Base-by-base conservation (phyloP, 2,113 vertebrate species). In the Antechinus stuartii region DNA sequence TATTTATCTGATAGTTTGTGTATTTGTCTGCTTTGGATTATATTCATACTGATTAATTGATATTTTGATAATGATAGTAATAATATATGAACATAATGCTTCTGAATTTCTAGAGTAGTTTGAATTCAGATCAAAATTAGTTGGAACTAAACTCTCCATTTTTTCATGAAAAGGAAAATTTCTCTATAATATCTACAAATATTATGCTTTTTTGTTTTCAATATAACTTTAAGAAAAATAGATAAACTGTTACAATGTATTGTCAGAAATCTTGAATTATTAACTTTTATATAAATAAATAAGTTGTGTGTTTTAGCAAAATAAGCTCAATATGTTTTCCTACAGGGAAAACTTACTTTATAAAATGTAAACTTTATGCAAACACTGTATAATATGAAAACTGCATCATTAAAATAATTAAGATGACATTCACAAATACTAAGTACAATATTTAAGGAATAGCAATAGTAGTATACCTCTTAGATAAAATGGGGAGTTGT, bases 331-430 rank as follows among this genome's bases (percentile, higher is more conserved):
- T 25, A 35, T 9, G 46, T 57, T 93, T 91, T 84, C 54, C 52
- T 16, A 35, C 30, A 23, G 30, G 5, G n/a, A 84, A 84, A 84
- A 84, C n/a, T 42, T 84, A 84, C 8, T 84, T 84, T 42, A 22
- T 84, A 23, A 23, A 84, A 26, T 92, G 25, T 8, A 97, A 96
- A 76, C 89, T 53, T 90, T 95, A 95, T 94, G n/a, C 96, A 92
- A 3, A 91, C 76, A n/a, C 9, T 90, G 30, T 12, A 94, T 94
- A 94, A 50, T 94, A 91, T 90, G 52, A 68, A 30, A 95, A 95
- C 0, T 9, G 26, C 53, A 76, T 5, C 1, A 6, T 24, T 93
- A 95, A 49, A 95, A 95, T 92, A 2, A 8, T 24, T 94, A 95
- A 61, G 92, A 94, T 91, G 90, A n/a, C 53, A 92, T 95, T 96